A percentile compares a stretch with the other conserved stretches of the same genome.
Evolutionary conservation across 2,888 invertebrate genomes (phyloP).

Genomic region (Melanotus villosus): DNA sequence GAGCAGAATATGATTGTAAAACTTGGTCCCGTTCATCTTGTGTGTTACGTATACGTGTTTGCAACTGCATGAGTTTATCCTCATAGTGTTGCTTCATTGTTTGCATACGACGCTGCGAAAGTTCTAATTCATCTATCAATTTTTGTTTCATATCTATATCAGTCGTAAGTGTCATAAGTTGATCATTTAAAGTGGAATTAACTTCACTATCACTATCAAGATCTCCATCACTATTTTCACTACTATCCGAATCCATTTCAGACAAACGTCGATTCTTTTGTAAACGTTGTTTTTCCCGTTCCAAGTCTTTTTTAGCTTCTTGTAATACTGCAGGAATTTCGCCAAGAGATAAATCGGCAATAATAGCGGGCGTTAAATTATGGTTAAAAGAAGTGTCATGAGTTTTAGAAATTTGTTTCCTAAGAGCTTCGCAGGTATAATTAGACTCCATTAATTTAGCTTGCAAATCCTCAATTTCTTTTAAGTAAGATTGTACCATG

Average conservation of each 20-base stretch:
- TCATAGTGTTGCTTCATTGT: slow-evolving; percentile 93
- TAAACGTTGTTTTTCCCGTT: slow-evolving; percentile 73
- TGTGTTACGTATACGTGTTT: slow-evolving; percentile 88
- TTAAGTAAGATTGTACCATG: slow-evolving; percentile 86
- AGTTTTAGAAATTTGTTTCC: slow-evolving; percentile 68
- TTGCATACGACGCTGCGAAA: slow-evolving; percentile 88
- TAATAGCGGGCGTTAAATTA: slow-evolving; percentile 45
- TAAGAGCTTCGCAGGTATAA: slow-evolving; percentile 81
- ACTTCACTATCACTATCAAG: slow-evolving; percentile 75
- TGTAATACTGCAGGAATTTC: slow-evolving; percentile 75
- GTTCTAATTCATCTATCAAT: slow-evolving; percentile 93
- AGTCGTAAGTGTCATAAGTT: slow-evolving; percentile 89
- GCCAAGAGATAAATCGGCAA: slow-evolving; percentile 57
- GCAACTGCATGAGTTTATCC: slow-evolving; percentile 87
- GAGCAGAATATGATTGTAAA: slow-evolving; percentile 70
- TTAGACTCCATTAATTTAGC: slow-evolving; percentile 92
- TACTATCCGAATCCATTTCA: slow-evolving; percentile 73
- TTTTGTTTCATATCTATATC: slow-evolving; percentile 96
- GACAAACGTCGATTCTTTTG: slow-evolving; percentile 62
- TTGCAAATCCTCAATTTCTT: slow-evolving; percentile 92
- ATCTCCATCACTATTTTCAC: slow-evolving; percentile 72
- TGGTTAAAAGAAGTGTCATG: slow-evolving; percentile 44
- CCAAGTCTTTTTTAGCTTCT: slow-evolving; percentile 83
- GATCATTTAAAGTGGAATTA: slow-evolving; percentile 79
- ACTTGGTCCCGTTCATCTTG: slow-evolving; percentile 94